Percentiles rank a stretch among this genome's conserved stretches.
These are phyloP conservation scores for Lampropteryx suffumata DNA, from an alignment of 2,888 invertebrate species.

Conservation along the genomic window DNA sequence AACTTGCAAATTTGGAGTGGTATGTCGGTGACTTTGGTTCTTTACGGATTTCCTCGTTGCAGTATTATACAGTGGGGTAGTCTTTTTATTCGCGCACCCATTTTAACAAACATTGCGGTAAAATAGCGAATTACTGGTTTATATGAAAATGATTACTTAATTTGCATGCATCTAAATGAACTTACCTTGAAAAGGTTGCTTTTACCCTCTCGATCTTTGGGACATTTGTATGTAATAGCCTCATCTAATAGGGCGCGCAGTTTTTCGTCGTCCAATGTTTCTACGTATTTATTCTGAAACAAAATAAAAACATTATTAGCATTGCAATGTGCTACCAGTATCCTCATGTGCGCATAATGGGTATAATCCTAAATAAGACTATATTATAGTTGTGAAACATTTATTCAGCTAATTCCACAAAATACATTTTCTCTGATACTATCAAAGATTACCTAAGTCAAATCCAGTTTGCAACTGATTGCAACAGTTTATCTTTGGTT, in stretches of 20 bases:
- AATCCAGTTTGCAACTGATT: no score
- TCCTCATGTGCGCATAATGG: background rate
- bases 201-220: constrained; percentile 93
- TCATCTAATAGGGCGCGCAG: constrained; percentile 91
- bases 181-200: constrained; percentile 90
- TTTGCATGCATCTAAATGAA: background rate
- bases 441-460: no score
- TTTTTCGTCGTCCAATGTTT: constrained; percentile 88
- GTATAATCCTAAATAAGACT: no score
- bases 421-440: background rate
- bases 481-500: no score
- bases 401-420: background rate
- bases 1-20: no score
- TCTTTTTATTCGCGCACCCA: no score
- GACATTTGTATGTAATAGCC: constrained; percentile 92
- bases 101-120: no score
- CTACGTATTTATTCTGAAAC: constrained; percentile 78
- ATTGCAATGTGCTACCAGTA: background rate
- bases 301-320: constrained; percentile 25
- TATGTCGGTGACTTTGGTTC: no score
- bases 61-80: no score
- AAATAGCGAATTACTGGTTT: no score
- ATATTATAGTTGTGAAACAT: background rate
- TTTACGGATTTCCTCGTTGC: no score
- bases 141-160: no score